These are phyloP conservation scores for Raja brachyura DNA, from an alignment of 2,113 vertebrate species.

Conservation along the genomic window DNA sequence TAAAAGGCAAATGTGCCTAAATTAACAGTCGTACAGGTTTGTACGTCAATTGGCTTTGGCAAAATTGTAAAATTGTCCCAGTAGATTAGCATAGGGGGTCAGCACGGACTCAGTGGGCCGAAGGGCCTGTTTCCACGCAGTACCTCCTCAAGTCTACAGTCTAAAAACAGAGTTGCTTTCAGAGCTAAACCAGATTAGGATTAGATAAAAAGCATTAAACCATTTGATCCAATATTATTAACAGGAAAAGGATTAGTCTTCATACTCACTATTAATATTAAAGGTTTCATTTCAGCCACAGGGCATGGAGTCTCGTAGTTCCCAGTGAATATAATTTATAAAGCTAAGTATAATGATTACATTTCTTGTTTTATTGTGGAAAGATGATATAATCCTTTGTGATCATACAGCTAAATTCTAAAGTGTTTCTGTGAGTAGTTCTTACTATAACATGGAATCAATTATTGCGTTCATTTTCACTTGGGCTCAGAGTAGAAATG, in stretches of 20 bases:
- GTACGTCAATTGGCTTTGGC: too few species aligned
- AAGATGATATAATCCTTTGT: background rate
- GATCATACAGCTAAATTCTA: background rate
- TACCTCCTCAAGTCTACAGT: too few species aligned
- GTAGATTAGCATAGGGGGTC: too few species aligned
- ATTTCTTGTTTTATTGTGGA: background rate
- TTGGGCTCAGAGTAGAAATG: background rate
- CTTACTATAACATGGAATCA: background rate
- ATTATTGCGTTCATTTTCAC: background rate
- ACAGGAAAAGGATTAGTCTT: slow-evolving; percentile 12
- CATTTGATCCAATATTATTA: slow-evolving; percentile 8
- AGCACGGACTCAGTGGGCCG: too few species aligned
- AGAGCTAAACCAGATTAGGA: background rate
- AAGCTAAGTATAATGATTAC: background rate
- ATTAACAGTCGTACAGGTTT: too few species aligned
- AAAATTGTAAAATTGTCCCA: too few species aligned
- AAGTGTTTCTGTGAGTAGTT: background rate
- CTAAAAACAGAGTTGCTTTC: background rate
- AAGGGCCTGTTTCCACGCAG: too few species aligned
- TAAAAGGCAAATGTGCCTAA: too few species aligned
- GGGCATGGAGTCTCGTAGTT: background rate
- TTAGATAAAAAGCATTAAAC: slow-evolving; percentile 13
- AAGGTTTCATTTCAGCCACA: background rate
- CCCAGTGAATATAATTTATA: background rate
- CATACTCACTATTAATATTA: background rate